Base-by-base conservation (phyloP, 1,140 invertebrate species). In the Arctopsyche grandis region DNA sequence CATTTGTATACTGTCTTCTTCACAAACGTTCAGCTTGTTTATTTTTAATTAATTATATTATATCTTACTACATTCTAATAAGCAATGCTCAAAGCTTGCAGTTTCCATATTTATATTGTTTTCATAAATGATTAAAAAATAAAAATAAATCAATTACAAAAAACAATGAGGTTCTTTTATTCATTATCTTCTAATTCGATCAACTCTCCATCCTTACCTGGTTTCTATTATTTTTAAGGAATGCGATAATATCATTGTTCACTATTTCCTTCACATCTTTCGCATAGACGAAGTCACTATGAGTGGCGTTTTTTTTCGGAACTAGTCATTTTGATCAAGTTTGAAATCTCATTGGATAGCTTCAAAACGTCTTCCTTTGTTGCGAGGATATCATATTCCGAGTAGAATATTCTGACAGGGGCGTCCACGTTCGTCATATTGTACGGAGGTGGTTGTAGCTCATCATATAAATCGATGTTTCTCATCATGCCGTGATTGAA, bases 331-430 rank as follows among this genome's bases (percentile, higher is more conserved):
- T 14, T 85, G 85, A 0, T 89, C 83, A 3, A 86, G 82, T 82
- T 90, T 89, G 0, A 83, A 84, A 14, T 92, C 81, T 19, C 83
- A 79, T 0, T 4, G 7, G 3, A 38, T 4, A 38, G 29, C 80
- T 82, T 71, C 84, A 84, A 10, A 91, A 80, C 12, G 80, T 80
- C 9, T 85, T 84, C 0, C 0, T 90, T 86, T 58, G 87, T 84
- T 0, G 90, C 87, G 3, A 92, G 81, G 89, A 89, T 90, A 83
- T 95, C 94, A 21, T 91, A 89, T 5, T 89, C 85, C 26, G 91
- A 91, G 81, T 90, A 93, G 80, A 92, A 92, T 0, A 94, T 81
- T 0, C 90, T 90, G 0, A 92, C 87, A 14, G 92, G 93, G 10
- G 90, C 86, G 9, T 83, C 87, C 4, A 94, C 89, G 63, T 89